Base-by-base conservation (phyloP, 2,888 invertebrate species). In the Rhingia rostrata region DNA sequence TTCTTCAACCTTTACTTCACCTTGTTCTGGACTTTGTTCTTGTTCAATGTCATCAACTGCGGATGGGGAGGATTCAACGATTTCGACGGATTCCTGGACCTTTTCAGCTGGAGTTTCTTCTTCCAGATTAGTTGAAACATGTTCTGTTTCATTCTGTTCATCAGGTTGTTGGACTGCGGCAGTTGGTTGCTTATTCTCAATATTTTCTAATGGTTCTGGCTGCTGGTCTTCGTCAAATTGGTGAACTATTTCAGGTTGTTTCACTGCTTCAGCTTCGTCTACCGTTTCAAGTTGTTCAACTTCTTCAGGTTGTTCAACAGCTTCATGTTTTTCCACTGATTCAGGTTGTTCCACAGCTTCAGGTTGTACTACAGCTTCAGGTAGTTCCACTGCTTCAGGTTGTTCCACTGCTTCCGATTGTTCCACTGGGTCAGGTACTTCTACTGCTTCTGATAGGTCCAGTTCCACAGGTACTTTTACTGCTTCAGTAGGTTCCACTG, bases 391-490 rank as follows among this genome's bases (percentile, higher is more conserved):
- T 39, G n/a, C 51, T 32, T 43, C 41, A 9, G 32, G 67, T 61
- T 37, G 43, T n/a, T 56, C 30, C 3, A 12, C 37, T 35, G 47
- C 82, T 72, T 5, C 86, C 74, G 33, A 87, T 86, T 5, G 84
- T 86, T 4, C 86, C 70, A 0, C 30, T 5, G 4, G 6, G 2
- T 49, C 22, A 6, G 4, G 33, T 43, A 0, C 86, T 80, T n/a
- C 64, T 85, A 12, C 77, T 86, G 22, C 81, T 86, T 67, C 70
- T 61, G 32, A 69, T 84, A 45, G 79, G 64, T 3, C 86, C 63
- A 87, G 87, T 41, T 22, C 12, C 30, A n/a, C 60, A 37, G 87
- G 87, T 3, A 87, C 14, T 4, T 86, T 61, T 14, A 10, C 47
- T 12, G 32, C 45, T 10, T 39, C 53, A 9, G 45, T 7, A 6